Evolutionary conservation across 2,888 invertebrate genomes (phyloP), one percentile per base, ranked within the genome.

Genomic region (Iselma pallidipennis): DNA sequence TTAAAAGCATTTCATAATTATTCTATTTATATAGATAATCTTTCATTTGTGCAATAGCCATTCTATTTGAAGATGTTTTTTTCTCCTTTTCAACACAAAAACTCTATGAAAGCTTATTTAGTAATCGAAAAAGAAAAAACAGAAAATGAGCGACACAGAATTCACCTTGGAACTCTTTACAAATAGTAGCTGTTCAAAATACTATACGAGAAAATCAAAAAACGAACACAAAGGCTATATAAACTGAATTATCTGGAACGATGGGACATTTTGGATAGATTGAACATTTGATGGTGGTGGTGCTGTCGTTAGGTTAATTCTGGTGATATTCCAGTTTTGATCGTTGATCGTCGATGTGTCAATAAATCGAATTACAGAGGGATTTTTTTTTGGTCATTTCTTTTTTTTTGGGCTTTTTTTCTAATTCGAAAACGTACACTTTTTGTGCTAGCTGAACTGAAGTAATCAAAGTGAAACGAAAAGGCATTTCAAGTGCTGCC

Each of bases 381-480:
- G 53, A 57, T 45, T 45, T 45, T 45, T 45, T 45, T 23, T 12
- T 45, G 12, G 25, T 25, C 5, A 6, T 25, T 21, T 45, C 6
- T 6, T 4, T 45, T 23, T 12, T 10, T 45, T 31, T 3, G 1
- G 12, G 10, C n/a, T 23, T 45, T 21, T 21, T 45, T 19, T 21
- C 16, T 19, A 1, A 23, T 45, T 23, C 45, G 3, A 23, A 45
- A 45, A 1, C 23, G 21, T 45, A 45, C 5, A 23, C 45, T 23
- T 23, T 45, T 45, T 45, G 21, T 45, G 19, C 2, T 45, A 23
- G 45, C 23, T 45, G 45, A 53, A 56, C 23, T 61, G 53, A 57
- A 61, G 57, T 61, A 57, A 61, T 61, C 57, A 61, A 61, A 61
- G 61, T 61, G 61, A 61, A 61, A 61, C 57, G 61, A 61, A 61